phyloP scores from a whole-genome alignment of 2,888 invertebrate genomes.

The Rapana venosa region DNA sequence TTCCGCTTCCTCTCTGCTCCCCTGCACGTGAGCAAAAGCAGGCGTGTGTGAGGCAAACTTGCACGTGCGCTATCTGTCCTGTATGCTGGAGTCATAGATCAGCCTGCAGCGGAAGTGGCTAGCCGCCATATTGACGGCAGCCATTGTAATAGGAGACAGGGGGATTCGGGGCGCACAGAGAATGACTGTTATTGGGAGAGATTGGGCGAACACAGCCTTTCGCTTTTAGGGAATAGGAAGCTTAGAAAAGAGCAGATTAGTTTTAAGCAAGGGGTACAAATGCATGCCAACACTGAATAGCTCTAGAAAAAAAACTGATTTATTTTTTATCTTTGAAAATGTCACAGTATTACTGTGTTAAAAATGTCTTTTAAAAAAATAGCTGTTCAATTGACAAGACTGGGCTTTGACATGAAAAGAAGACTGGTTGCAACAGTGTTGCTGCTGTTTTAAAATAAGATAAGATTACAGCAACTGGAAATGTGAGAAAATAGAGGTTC shows the following conservation, averaged over 20 bases:
- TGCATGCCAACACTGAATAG: slow-evolving; percentile 4
- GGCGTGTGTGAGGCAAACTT: slow-evolving; percentile 8
- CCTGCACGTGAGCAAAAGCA: slow-evolving; percentile 3
- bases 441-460: too few relatives aligned
- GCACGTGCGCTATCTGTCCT: slow-evolving; percentile 3
- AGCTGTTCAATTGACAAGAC: too few relatives aligned
- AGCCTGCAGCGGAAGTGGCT: slow-evolving; percentile 24
- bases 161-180: not conserved
- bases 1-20: not conserved
- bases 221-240: not conserved
- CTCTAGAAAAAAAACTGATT: not conserved
- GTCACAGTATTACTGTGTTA: too few relatives aligned
- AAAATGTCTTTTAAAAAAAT: too few relatives aligned
- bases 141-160: slow-evolving; percentile 27
- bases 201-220: not conserved
- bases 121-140: slow-evolving; percentile 2
- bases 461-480: too few relatives aligned
- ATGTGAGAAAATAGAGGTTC: too few relatives aligned
- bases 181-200: not conserved
- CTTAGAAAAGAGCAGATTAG: not conserved
- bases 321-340: too few relatives aligned
- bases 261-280: slow-evolving; percentile 5
- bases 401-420: too few relatives aligned
- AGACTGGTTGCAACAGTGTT: too few relatives aligned
- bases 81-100: slow-evolving; percentile 7